Evolutionary conservation across 2,797 vertebrate species (phyloP).

Genomic region (Apogon talboti): DNA sequence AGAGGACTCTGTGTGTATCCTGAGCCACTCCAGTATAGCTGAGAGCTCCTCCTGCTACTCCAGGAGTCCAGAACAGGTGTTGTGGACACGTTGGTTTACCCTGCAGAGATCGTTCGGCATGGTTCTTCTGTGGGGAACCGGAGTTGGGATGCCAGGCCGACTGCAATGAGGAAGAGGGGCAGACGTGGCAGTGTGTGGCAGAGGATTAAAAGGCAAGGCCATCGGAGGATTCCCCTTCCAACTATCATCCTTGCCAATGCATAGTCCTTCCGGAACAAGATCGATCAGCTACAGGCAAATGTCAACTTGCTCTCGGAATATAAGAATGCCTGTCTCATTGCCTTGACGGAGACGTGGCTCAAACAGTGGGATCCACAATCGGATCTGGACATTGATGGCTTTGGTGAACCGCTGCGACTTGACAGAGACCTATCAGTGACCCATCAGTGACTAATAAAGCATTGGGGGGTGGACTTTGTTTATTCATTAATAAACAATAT

Average conservation of each 20-base stretch:
- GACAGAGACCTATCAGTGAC: slow-evolving; percentile 8
- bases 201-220: too few species aligned
- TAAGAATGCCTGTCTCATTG: neutral
- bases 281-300: slow-evolving; percentile 7
- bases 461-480: neutral
- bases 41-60: too few species aligned
- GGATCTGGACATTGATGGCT: neutral
- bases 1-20: too few species aligned
- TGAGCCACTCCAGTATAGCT: too few species aligned
- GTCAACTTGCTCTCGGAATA: slow-evolving; percentile 2
- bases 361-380: neutral
- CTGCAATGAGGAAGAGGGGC: too few species aligned
- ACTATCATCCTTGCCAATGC: slow-evolving; percentile 5
- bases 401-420: neutral
- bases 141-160: too few species aligned
- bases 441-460: too few species aligned
- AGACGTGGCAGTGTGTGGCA: too few species aligned
- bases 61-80: too few species aligned
- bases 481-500: neutral
- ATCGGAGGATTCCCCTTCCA: neutral
- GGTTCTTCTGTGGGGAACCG: too few species aligned
- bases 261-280: neutral
- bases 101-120: too few species aligned
- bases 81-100: too few species aligned
- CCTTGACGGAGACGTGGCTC: neutral